Base-by-base conservation (phyloP, 2,113 vertebrate species). In the Melanotaenia duboulayi region DNA sequence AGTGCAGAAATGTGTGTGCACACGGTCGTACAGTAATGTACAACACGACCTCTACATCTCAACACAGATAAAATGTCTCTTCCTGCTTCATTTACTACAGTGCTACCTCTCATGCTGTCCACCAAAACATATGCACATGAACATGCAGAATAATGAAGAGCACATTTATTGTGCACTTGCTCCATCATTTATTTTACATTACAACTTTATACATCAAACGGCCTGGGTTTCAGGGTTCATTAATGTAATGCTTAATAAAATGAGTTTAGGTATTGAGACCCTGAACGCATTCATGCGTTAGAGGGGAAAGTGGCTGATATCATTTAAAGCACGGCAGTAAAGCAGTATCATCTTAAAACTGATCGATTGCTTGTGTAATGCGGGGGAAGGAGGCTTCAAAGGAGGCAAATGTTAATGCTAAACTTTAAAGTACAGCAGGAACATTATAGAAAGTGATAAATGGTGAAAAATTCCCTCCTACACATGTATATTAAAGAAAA, bases 301-400 rank as follows among this genome's bases (percentile, higher is more conserved):
- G 23, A 49, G 65, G 68, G 65, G 42, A 64, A 71, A 20, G 58
- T 0, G 62, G 40, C 35, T 57, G 25, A 50, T 74, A 69, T 65
- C 25, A 68, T 74, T 75, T 72, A 72, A 58, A 77, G 40, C 59
- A 19, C n/a, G 0, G 40, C 22, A 37, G 80, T 46, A 35, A 2
- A 64, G 56, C 23, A 6, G 9, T 7, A 22, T 52, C 44, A 35
- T 78, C 50, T 25, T 73, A 57, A 67, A 64, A 57, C 60, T 58
- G 68, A 81, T 74, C 69, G 49, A 60, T 70, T 56, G 56, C 28
- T 23, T 39, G 57, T 51, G 19, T 55, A 65, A 80, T 55, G 75
- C 8, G 50, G 49, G 51, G 46, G 67, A 66, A 49, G 25, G 44
- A 58, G 70, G 72, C 75, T 58, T 74, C 46, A 23, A 63, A 67